These are phyloP conservation scores for Platycheirus albimanus DNA, from an alignment of 2,888 invertebrate species.

Conservation along the genomic window DNA sequence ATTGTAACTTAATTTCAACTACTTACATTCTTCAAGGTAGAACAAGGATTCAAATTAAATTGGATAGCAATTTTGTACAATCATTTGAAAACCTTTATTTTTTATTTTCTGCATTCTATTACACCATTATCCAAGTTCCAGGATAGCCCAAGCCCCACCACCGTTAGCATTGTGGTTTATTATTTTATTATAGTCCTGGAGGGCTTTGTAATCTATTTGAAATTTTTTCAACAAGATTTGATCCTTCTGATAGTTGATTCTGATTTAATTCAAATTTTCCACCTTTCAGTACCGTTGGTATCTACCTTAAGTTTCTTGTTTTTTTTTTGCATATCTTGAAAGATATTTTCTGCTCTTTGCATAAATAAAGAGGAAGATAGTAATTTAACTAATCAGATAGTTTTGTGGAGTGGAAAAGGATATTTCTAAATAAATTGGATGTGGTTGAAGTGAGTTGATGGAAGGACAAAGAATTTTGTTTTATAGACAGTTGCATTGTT, in stretches of 20 bases:
- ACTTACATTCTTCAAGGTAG: background rate
- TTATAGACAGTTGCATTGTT: no score
- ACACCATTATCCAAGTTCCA: background rate
- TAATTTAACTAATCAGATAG: slow-evolving; percentile 44
- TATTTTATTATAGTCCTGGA: slow-evolving; percentile 36
- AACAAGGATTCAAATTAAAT: slow-evolving; percentile 20
- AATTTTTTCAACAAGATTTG: slow-evolving; percentile 11
- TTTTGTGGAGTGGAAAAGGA: background rate
- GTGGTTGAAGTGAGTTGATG: background rate
- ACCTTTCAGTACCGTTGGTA: slow-evolving; percentile 13
- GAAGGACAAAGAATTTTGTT: background rate
- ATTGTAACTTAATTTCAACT: background rate
- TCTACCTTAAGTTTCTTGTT: no score
- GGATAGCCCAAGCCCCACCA: background rate
- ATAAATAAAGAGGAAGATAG: background rate
- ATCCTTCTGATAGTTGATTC: slow-evolving; percentile 5
- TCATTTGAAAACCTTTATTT: background rate
- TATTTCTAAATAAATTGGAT: background rate
- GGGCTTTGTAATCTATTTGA: slow-evolving; percentile 20
- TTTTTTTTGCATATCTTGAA: background rate
- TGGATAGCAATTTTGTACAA: slow-evolving; percentile 5
- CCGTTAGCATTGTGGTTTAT: background rate
- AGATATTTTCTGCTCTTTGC: background rate
- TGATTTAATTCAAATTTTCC: slow-evolving; percentile 35
- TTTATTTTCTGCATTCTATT: background rate